Evolutionary conservation across 1,140 invertebrate species (phyloP).

Genomic region (Eueides isabella): DNA sequence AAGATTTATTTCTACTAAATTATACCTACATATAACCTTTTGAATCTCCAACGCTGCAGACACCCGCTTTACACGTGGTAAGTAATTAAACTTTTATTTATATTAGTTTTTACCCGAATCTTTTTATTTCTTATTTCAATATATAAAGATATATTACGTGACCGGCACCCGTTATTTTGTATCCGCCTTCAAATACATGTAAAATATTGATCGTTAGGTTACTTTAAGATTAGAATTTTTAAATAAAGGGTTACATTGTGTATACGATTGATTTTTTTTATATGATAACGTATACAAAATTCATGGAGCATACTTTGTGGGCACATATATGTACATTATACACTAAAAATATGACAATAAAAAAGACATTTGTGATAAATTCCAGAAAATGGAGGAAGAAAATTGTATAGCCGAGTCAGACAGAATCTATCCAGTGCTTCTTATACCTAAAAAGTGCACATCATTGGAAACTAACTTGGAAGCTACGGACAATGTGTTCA

Average conservation of each 20-base stretch:
- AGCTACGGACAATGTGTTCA: conserved; percentile 57
- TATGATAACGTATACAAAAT: not conserved
- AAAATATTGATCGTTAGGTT: not conserved
- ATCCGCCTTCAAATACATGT: too few relatives aligned
- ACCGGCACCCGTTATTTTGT: not conserved
- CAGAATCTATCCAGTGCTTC: conserved; percentile 54
- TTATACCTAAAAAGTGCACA: conserved; percentile 64
- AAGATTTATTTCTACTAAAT: conserved; percentile 16
- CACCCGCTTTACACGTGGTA: conserved; percentile 57
- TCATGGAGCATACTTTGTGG: not conserved
- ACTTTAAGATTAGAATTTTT: not conserved
- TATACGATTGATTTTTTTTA: not conserved
- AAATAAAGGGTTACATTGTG: not conserved
- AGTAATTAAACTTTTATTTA: conserved; percentile 50
- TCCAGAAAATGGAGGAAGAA: conserved; percentile 49
- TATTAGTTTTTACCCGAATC: conserved; percentile 39
- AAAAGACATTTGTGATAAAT: not conserved
- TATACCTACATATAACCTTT: conserved; percentile 24
- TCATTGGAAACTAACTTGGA: conserved; percentile 59
- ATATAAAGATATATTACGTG: conserved; percentile 26
- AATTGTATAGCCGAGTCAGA: conserved; percentile 37
- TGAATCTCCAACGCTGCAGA: conserved; percentile 27
- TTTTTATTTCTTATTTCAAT: conserved; percentile 51
- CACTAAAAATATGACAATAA: too few relatives aligned
- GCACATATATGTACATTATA: not conserved